Evolutionary conservation across 2,797 vertebrate genomes (phyloP), one percentile per base, ranked within the genome.

Genomic region (Otolemur crassicaudatus): DNA sequence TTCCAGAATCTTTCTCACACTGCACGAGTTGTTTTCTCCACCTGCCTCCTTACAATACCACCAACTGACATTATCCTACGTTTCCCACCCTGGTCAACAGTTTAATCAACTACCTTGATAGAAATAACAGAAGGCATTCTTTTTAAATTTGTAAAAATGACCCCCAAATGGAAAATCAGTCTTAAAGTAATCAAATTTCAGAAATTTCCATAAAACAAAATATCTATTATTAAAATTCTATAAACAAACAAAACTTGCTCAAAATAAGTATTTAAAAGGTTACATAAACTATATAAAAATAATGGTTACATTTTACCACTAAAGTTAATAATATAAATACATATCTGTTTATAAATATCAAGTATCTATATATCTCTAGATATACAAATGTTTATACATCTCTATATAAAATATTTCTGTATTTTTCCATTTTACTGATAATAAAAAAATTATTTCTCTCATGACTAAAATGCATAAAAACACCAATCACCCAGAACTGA

Each of bases 391-490:
- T 46, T 20, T 53, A n/a, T 29, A 77, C 1, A 40, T 43, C 1
- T 87, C 20, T 61, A 84, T 0, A 13, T 81, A 84, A 85, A 94
- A 73, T 49, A 8, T 61, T 79, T 81, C 46, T 79, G 0, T 58
- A 72, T 2, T 84, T 94, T 31, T 17, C 3, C 88, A 72, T 73
- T 94, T 82, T 53, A 14, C 73, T 88, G 17, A 60, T 73, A 92
- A 80, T 4, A 94, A 93, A 89, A 65, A 7, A 31, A 27, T 19
- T 61, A 58, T 53, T 87, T 72, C 29, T 11, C 5, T 88, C 20
- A 80, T 90, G 37, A 75, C 70, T 80, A 31, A 98, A 96, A 83
- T 94, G 31, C 19, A 56, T 22, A 93, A 79, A 75, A 3, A 77
- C 49, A 65, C 1, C 12, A 4, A 72, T 25, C 29, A 81, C 43